These are phyloP conservation scores for Laupala kohalensis DNA, from an alignment of 1,140 invertebrate species.

Conservation along the genomic window DNA sequence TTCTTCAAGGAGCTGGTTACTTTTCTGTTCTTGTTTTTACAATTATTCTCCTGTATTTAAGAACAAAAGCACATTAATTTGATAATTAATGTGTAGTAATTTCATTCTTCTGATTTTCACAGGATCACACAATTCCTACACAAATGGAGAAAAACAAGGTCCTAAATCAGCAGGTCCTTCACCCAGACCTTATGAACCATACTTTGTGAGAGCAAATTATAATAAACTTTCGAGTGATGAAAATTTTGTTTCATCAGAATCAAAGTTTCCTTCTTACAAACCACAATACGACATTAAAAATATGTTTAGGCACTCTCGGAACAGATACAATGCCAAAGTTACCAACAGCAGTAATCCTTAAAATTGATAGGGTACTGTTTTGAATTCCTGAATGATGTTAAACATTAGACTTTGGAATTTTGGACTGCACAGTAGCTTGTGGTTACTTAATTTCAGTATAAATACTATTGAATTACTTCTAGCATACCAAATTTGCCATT, in stretches of 20 bases:
- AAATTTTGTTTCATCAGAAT: neutral
- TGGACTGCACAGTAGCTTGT: no score
- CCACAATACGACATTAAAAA: neutral
- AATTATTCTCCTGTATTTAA: neutral
- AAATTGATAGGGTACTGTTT: no score
- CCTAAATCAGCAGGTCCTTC: neutral
- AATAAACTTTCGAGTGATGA: neutral
- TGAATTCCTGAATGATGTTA: no score
- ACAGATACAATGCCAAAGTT: neutral
- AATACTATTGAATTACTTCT: no score
- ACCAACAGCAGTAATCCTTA: neutral
- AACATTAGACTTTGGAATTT: no score
- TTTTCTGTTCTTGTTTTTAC: neutral
- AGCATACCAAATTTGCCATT: no score
- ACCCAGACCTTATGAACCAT: constrained; percentile 2
- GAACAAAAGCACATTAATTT: no score
- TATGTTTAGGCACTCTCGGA: neutral
- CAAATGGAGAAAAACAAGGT: neutral
- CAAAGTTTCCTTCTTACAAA: neutral
- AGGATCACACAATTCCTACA: neutral
- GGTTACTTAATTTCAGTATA: no score
- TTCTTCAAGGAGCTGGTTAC: no score
- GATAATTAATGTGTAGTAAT: no score
- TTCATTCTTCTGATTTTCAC: neutral
- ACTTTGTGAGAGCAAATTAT: constrained; percentile 3